A percentile compares a stretch with the other conserved stretches of the same genome.
Conservation (phyloP, 2,888 invertebrate genomes). For the Troides helena region DNA sequence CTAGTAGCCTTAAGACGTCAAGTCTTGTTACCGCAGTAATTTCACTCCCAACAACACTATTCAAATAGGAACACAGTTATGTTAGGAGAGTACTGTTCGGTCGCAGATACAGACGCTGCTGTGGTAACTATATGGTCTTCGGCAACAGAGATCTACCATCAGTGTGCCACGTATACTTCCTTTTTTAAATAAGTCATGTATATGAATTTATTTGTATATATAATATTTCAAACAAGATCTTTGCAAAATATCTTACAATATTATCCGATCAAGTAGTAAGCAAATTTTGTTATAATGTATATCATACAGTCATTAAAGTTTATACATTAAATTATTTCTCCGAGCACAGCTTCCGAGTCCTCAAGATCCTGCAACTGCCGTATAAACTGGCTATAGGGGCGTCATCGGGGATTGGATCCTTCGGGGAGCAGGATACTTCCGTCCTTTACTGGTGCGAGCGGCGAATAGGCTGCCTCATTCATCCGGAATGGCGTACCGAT, state of each 20-base stretch:
- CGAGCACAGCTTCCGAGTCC: constrained; percentile 9
- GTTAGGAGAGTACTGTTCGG: too few species aligned
- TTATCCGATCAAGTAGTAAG: not conserved
- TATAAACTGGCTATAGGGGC: constrained; percentile 27
- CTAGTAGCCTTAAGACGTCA: too few species aligned
- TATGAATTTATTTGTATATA: not conserved
- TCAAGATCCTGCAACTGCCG: constrained; percentile 9
- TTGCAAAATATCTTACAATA: too few species aligned
- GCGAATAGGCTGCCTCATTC: constrained; percentile 36
- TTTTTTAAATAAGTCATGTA: too few species aligned
- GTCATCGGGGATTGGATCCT: constrained; percentile 42
- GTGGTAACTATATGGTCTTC: too few species aligned
- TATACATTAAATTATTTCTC: constrained; percentile 13
- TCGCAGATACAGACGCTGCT: too few species aligned
- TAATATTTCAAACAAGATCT: not conserved
- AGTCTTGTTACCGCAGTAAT: too few species aligned
- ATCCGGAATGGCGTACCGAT: constrained; percentile 49
- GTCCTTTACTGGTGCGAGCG: constrained; percentile 42
- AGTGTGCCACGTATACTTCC: too few species aligned
- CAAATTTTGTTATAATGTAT: not conserved
- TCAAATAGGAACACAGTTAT: too few species aligned
- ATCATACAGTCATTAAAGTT: constrained; percentile 11
- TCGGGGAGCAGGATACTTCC: constrained; percentile 36
- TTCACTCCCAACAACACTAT: too few species aligned
- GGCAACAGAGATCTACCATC: too few species aligned